A percentile compares a stretch with the other conserved stretches of the same genome.
Conservation (phyloP, 2,888 invertebrate species). For the Eupithecia tripunctaria region DNA sequence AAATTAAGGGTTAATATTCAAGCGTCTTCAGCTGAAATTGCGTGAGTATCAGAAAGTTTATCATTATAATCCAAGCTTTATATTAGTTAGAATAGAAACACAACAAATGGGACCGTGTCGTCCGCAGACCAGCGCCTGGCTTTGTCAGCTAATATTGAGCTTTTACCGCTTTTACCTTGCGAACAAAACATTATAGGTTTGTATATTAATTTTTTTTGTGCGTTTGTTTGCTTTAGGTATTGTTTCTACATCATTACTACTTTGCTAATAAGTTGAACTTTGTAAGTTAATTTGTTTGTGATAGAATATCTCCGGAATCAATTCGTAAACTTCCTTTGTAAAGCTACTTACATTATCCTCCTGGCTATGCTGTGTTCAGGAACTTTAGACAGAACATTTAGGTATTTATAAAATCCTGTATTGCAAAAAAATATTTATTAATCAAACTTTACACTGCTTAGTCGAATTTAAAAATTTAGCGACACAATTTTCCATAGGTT, state of each 20-base stretch:
- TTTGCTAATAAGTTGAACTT: background rate
- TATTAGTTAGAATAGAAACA: constrained; percentile 1
- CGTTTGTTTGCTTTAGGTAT: background rate
- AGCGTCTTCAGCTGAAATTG: background rate
- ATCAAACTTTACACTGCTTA: too few species aligned
- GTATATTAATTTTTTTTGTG: background rate
- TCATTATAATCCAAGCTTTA: background rate
- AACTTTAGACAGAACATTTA: background rate
- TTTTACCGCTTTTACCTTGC: background rate
- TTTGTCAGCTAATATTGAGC: constrained; percentile 12
- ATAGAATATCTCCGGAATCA: background rate
- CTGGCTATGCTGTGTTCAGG: background rate
- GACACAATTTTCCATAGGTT: too few species aligned
- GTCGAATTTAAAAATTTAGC: too few species aligned
- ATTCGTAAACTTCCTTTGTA: background rate
- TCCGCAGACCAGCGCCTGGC: constrained; percentile 4
- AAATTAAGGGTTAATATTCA: too few species aligned
- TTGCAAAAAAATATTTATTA: background rate
- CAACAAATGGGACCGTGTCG: background rate
- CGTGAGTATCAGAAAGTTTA: background rate
- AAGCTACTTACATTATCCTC: background rate
- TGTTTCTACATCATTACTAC: background rate
- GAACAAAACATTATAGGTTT: background rate
- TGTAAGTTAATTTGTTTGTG: background rate
- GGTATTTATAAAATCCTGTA: background rate